Evolutionary conservation across 2,888 invertebrate genomes (phyloP).

Genomic region (Holacanthella duospinosa): DNA sequence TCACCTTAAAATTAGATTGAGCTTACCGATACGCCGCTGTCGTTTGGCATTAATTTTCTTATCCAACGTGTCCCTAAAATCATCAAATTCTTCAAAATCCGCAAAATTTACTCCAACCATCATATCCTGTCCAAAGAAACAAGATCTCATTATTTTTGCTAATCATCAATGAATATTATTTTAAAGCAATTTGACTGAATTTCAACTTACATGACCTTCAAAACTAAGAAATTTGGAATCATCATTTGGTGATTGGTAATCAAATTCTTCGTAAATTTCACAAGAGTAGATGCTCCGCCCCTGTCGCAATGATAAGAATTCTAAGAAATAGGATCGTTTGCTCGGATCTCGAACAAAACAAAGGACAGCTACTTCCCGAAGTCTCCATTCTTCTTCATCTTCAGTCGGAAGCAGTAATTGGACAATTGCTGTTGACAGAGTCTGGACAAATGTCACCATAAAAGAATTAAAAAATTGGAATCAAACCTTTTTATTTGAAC

Average conservation of each 20-base stretch:
- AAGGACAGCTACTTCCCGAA: background rate
- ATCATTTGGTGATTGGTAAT: background rate
- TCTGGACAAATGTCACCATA: background rate
- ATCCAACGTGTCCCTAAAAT: background rate
- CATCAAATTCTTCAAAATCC: background rate
- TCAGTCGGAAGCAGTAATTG: background rate
- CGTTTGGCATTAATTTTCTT: background rate
- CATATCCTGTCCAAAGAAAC: background rate
- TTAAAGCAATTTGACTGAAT: too few species aligned
- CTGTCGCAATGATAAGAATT: background rate
- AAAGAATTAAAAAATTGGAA: background rate
- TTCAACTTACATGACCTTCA: too few species aligned
- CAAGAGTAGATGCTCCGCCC: background rate
- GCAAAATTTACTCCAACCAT: background rate
- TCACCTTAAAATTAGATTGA: too few species aligned
- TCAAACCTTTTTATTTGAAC: background rate
- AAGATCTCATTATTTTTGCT: too few species aligned
- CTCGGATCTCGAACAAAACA: slow-evolving; percentile 1
- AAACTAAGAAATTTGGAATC: background rate
- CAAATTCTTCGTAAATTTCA: slow-evolving; percentile 2
- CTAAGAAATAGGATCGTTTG: background rate
- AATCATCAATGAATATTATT: too few species aligned
- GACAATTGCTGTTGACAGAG: background rate
- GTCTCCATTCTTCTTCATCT: background rate
- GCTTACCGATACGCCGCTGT: background rate